Evolutionary conservation across 2,888 invertebrate genomes (phyloP).

Genomic region (Eilema depressum): DNA sequence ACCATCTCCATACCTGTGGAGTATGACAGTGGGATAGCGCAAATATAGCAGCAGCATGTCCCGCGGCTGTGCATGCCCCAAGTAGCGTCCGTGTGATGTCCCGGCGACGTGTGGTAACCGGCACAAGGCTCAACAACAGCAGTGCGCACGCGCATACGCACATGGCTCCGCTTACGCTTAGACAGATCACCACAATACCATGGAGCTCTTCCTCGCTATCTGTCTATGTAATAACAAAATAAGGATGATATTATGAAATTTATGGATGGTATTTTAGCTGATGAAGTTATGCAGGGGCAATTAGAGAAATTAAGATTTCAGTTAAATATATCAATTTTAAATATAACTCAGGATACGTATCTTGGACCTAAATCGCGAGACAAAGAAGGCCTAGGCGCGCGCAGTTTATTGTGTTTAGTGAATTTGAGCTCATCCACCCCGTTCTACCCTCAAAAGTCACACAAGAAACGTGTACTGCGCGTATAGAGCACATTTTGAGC

Average conservation of each 20-base stretch:
- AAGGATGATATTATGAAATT: conserved; percentile 5
- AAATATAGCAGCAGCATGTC: conserved; percentile 76
- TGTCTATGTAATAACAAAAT: conserved; percentile 58
- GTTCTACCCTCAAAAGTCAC: too few relatives aligned
- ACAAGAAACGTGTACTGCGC: too few relatives aligned
- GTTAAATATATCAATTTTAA: too few relatives aligned
- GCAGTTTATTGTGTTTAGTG: too few relatives aligned
- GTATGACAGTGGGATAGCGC: conserved; percentile 69
- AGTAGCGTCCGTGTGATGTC: conserved; percentile 69
- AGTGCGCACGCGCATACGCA: conserved; percentile 74
- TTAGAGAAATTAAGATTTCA: too few relatives aligned
- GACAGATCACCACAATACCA: conserved; percentile 76
- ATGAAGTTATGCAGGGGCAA: neutral
- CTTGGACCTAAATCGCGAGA: too few relatives aligned
- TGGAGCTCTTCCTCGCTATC: conserved; percentile 77
- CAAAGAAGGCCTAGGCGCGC: too few relatives aligned
- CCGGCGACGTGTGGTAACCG: conserved; percentile 55
- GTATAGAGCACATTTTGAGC: too few relatives aligned
- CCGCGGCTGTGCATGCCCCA: conserved; percentile 75
- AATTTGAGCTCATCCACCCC: too few relatives aligned
- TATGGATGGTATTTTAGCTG: neutral
- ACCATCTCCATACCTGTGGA: neutral
- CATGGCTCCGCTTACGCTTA: conserved; percentile 77
- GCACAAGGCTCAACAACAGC: conserved; percentile 70
- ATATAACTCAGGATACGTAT: too few relatives aligned